Conservation (phyloP, 2,797 vertebrate genomes). For the Acomys russatus region DNA sequence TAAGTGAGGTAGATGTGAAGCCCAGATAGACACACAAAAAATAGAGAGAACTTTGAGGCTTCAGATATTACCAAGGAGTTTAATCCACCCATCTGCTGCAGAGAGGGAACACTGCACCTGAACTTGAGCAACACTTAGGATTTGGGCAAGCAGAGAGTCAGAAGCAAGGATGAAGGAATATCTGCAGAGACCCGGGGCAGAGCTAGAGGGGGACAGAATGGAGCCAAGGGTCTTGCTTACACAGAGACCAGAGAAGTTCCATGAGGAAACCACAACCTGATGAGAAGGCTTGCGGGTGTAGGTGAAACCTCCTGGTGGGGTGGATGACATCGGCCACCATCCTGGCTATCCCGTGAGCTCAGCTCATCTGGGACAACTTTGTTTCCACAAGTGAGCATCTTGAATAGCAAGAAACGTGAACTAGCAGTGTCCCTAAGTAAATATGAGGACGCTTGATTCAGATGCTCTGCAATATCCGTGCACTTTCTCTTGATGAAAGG, state of each 20-base stretch:
- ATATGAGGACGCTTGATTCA: neutral
- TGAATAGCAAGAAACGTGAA: neutral
- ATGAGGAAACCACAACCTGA: fast-evolving
- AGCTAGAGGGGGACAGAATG: neutral
- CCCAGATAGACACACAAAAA: neutral
- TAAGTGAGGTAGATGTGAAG: neutral
- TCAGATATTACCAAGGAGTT: neutral
- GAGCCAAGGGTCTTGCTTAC: neutral
- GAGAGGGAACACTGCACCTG: fast-evolving
- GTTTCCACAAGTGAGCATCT: neutral
- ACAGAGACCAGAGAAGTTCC: neutral
- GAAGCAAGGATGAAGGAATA: too few relatives aligned
- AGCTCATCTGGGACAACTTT: neutral
- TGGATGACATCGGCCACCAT: neutral
- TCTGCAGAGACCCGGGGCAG: neutral
- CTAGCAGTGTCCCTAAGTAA: neutral
- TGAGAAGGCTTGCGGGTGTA: neutral
- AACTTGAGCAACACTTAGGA: neutral
- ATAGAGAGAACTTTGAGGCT: neutral
- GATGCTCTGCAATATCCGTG: neutral
- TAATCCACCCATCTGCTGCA: neutral
- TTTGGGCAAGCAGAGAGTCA: neutral
- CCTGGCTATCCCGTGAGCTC: fast-evolving
- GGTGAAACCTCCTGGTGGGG: neutral
- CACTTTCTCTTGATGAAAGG: neutral